Conservation (phyloP, 2,113 vertebrate genomes). For the Caranx melampygus region DNA sequence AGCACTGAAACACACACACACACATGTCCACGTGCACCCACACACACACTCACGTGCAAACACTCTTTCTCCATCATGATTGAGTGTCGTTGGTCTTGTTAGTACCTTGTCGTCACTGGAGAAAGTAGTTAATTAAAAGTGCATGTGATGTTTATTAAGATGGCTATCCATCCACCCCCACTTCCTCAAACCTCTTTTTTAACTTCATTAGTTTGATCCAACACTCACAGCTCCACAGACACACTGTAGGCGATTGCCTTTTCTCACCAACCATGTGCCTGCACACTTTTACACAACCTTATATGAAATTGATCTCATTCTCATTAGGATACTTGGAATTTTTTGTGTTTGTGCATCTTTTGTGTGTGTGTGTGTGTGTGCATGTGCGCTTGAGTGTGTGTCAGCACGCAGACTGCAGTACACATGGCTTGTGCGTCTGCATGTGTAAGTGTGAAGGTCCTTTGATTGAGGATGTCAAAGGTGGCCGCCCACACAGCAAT, state of each 20-base stretch:
- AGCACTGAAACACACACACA: background rate
- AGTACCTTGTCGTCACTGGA: constrained; percentile 71
- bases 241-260: constrained; percentile 28
- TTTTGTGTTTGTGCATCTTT: background rate
- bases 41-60: constrained; percentile 27
- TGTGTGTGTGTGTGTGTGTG: background rate
- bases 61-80: constrained; percentile 54
- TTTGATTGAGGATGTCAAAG: constrained; percentile 75
- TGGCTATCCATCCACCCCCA: constrained; percentile 67
- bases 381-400: background rate
- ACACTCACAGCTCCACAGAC: constrained; percentile 40
- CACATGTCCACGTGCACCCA: constrained; percentile 9
- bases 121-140: constrained; percentile 78
- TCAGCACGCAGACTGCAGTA: background rate
- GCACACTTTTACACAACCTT: constrained; percentile 25
- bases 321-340: constrained; percentile 17
- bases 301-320: constrained; percentile 29
- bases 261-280: constrained; percentile 12
- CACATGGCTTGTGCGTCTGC: constrained; percentile 13
- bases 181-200: constrained; percentile 49
- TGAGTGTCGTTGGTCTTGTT: constrained; percentile 72
- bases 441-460: constrained; percentile 62
- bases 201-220: constrained; percentile 69
- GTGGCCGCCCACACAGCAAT: constrained; percentile 76
- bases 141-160: constrained; percentile 75